phyloP scores from a whole-genome alignment of 2,797 vertebrate genomes.

The Limosa lapponica region DNA sequence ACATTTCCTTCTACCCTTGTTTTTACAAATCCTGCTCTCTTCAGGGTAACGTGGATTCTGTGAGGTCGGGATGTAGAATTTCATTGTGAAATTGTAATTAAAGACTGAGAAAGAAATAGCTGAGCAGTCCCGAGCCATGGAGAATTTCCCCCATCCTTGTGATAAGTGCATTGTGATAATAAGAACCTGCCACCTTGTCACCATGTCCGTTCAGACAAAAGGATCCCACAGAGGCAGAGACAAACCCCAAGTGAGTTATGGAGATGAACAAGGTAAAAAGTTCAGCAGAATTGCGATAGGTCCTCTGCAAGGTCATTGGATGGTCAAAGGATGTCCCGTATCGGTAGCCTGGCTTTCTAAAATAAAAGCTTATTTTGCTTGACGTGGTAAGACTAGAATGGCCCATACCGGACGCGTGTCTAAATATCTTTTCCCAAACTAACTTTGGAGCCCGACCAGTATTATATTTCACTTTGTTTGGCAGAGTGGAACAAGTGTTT shows the following conservation, averaged over 20 bases:
- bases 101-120: background rate
- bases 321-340: background rate
- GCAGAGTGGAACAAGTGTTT: background rate
- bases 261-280: slow-evolving; percentile 61
- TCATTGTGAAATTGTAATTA: background rate
- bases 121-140: background rate
- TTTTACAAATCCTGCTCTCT: background rate
- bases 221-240: slow-evolving; percentile 54
- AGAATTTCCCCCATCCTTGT: background rate
- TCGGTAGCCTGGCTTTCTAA: background rate
- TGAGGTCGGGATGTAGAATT: background rate
- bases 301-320: background rate
- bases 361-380: background rate
- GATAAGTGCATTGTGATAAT: background rate
- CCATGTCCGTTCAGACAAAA: slow-evolving; percentile 35
- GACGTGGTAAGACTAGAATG: background rate
- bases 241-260: slow-evolving; percentile 40
- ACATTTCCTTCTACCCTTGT: fast-evolving
- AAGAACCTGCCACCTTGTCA: slow-evolving; percentile 57
- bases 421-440: background rate
- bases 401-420: background rate
- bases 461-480: background rate
- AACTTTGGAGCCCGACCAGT: background rate
- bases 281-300: slow-evolving; percentile 16
- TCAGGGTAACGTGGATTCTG: background rate